These are phyloP conservation scores for Cardiocondyla obscurior DNA, from an alignment of 1,140 invertebrate genomes.

Conservation along the genomic window DNA sequence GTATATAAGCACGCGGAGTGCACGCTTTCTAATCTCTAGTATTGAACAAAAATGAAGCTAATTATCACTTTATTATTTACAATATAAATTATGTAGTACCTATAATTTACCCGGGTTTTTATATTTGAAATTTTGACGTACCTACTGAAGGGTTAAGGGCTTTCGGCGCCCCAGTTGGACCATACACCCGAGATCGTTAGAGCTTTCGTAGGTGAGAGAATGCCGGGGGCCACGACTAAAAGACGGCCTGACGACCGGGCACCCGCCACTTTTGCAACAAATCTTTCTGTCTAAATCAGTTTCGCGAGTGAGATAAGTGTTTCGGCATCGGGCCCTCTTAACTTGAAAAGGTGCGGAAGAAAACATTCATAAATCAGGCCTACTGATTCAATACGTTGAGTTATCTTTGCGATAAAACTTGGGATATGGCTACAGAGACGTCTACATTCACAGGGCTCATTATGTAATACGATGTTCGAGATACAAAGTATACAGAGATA, in stretches of 20 bases:
- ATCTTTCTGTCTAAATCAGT: conserved; percentile 83
- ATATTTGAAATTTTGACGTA: no score
- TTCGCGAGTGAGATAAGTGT: conserved; percentile 80
- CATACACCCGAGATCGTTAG: conserved; percentile 65
- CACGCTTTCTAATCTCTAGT: no score
- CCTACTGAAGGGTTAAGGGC: conserved; percentile 73
- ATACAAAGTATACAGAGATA: neutral
- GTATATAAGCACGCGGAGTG: no score
- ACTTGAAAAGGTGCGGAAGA: conserved; percentile 2
- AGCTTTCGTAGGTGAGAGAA: conserved; percentile 65
- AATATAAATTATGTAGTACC: no score
- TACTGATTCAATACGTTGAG: conserved; percentile 21
- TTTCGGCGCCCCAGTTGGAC: conserved; percentile 57
- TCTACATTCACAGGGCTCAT: neutral
- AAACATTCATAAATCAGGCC: conserved; percentile 16
- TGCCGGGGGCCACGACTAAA: conserved; percentile 59
- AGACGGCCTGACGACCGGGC: conserved; percentile 55
- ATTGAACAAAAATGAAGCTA: no score
- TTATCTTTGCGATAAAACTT: conserved; percentile 11
- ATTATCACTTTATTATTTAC: no score
- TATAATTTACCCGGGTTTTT: no score
- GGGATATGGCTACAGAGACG: neutral
- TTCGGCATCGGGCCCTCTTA: conserved; percentile 60
- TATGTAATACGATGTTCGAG: neutral
- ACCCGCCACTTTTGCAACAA: conserved; percentile 78